phyloP scores from a whole-genome alignment of 2,797 vertebrate genomes.

The Oreochromis mossambicus region DNA sequence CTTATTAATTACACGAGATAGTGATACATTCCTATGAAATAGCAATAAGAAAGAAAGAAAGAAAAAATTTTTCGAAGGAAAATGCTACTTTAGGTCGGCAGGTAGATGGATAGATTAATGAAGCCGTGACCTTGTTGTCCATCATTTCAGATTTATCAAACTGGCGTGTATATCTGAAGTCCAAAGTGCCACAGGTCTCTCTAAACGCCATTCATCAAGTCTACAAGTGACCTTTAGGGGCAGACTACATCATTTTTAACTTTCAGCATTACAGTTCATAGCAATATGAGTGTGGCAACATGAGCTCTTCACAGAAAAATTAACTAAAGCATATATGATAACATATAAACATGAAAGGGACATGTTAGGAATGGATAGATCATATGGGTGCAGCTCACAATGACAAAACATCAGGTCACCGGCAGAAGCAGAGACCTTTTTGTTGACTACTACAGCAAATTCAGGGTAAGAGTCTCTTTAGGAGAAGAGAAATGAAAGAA shows the following conservation, averaged over 20 bases:
- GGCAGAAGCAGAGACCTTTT: background rate
- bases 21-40: background rate
- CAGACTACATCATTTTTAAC: background rate
- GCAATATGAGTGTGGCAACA: background rate
- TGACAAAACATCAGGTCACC: background rate
- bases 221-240: background rate
- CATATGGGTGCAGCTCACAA: background rate
- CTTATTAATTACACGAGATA: background rate
- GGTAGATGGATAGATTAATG: background rate
- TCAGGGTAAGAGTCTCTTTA: background rate
- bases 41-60: too few relatives aligned
- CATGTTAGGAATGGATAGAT: background rate
- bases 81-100: background rate
- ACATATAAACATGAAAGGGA: background rate
- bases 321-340: background rate
- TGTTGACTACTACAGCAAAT: background rate
- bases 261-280: background rate
- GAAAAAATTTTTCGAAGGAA: background rate
- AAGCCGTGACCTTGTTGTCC: background rate
- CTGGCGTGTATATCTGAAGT: background rate
- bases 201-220: background rate
- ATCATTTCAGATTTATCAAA: background rate
- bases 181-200: background rate
- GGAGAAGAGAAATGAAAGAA: background rate
- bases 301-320: background rate